Evolutionary conservation across 2,797 vertebrate genomes (phyloP), one percentile per base, ranked within the genome.

Genomic region (Thunnus albacares): DNA sequence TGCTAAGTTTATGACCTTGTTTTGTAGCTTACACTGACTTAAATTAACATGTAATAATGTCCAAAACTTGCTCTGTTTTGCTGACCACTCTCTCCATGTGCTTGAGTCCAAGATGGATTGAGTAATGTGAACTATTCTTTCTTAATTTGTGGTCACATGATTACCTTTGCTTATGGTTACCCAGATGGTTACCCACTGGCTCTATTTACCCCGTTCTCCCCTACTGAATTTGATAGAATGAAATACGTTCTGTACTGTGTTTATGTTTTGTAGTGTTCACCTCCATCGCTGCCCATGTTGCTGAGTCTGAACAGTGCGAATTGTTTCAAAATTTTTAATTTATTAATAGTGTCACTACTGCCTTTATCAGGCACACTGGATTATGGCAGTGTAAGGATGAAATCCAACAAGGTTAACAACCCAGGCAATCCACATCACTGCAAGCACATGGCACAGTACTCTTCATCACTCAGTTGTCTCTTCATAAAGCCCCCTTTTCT

Each of bases 391-490:
- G 38, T 12, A 14, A 17, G n/a, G 45, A 53, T 60, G 28, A 66
- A 60, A 49, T 33, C 8, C 45, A 77, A 64, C 26, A 26, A 53
- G 67, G 14, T 63, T 73, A 33, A 61, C 15, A 60, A 38, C n/a
- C 33, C 71, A 22, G 47, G 51, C 45, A 33, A 58, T 53, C 60
- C 17, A 2, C 10, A 67, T 49, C 38, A 55, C 45, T 58, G n/a
- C 14, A 75, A 41, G 33, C 66, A 73, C 64, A 65, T 67, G 56
- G 9, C 9, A 35, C 20, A 52, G 33, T 61, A 18, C 3, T 67
- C 8, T 30, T 74, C 55, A 49, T 61, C 61, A 49, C 52, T 78
- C 51, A 55, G 61, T 61, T 65, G 63, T n/a, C 45, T 62, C 33
- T 38, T 13, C 12, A 18, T 55, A 8, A 74, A 66, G 43, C 69